Evolutionary conservation across 2,888 invertebrate species (phyloP).

Genomic region (Antheraea assamensis): DNA sequence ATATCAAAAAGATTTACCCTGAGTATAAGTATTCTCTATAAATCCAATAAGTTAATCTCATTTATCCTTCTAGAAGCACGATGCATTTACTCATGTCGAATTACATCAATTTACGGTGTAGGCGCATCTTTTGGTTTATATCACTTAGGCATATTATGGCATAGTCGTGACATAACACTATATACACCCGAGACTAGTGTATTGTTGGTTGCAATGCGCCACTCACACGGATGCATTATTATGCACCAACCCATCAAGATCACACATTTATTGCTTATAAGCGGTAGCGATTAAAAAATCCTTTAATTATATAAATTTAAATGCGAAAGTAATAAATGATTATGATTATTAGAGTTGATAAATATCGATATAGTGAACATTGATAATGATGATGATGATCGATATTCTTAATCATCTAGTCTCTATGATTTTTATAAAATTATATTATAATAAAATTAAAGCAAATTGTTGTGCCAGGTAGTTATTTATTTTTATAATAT

Average conservation of each 20-base stretch:
- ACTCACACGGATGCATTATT: slow-evolving; percentile 41
- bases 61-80: slow-evolving; percentile 15
- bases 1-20: neutral
- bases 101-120: slow-evolving; percentile 30
- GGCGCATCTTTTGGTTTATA: slow-evolving; percentile 27
- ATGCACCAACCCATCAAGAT: slow-evolving; percentile 49
- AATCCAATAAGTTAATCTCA: slow-evolving; percentile 13
- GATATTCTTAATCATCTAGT: neutral
- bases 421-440: neutral
- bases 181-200: slow-evolving; percentile 34
- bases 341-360: neutral
- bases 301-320: neutral
- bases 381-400: too few relatives aligned
- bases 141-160: slow-evolving; percentile 45
- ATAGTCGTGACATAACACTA: slow-evolving; percentile 53
- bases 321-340: neutral
- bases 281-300: slow-evolving; percentile 6
- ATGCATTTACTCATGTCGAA: slow-evolving; percentile 29
- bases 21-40: neutral
- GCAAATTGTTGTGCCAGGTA: neutral
- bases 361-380: neutral
- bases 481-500: neutral
- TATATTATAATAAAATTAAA: neutral
- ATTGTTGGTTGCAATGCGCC: slow-evolving; percentile 42
- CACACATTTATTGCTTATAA: slow-evolving; percentile 4